Evolutionary conservation across 2,888 invertebrate species (phyloP), one percentile per base, ranked within the genome.

Genomic region (Noctua pronuba): DNA sequence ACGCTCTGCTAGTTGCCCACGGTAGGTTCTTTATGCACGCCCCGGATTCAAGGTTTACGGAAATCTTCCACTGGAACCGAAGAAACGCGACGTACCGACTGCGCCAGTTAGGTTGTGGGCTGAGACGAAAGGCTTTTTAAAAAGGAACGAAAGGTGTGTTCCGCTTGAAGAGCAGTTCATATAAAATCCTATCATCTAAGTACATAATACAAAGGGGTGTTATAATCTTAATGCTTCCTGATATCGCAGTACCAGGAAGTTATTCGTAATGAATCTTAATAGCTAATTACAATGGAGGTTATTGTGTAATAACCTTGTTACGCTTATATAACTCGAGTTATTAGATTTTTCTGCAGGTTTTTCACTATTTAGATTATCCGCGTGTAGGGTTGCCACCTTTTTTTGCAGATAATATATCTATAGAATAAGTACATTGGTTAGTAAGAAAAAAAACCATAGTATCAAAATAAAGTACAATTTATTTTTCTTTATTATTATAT

Each of bases 31-130:
- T 69, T 52, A 6, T 8, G 35, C 69, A 55, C 69, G 69, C 69
- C 69, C 52, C 52, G 38, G 69, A 52, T 1, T 68, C 69, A 1
- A 52, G 69, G 18, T 52, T 69, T 52, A 69, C 35, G 69, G n/a
- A 70, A 69, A 11, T 55, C 2, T 69, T 69, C 69, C 52, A 38
- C 52, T 69, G 52, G 38, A 69, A 69, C 69, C 69, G 52, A 69
- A n/a, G n/a, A n/a, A 69, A 69, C 52, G 69, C 52, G 52, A 69
- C 69, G 69, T 69, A 69, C 52, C 69, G 52, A 4, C 68, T 69
- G 49, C 68, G 68, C 49, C 35, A 69, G 58, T 71, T 58, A 71
- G 31, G 58, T 58, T 70, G 55, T 70, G 55, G 52, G 55, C 18
- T 24, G 69, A 69, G 52, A 6, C 69, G 52, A 69, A 52, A 69